Evolutionary conservation across 2,888 invertebrate species (phyloP).

Genomic region (Dasypogon diadema): DNA sequence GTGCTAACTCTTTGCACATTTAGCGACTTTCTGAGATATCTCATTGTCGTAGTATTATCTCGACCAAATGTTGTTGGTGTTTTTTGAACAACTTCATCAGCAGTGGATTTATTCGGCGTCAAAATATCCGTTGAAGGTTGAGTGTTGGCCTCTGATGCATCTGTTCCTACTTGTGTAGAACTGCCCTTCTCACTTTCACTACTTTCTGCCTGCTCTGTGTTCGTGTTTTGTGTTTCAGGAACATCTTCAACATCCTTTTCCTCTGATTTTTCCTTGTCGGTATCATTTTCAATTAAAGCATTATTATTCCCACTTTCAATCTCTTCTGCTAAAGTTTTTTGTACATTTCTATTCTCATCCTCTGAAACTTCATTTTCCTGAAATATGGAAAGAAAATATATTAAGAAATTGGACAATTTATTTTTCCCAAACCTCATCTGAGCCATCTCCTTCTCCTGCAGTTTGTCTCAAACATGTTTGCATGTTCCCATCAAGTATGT

Average conservation of each 20-base stretch:
- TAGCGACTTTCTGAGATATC: constrained; percentile 61
- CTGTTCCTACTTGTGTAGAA: neutral
- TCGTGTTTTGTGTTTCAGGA: neutral
- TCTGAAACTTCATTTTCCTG: constrained; percentile 52
- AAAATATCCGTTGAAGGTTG: neutral
- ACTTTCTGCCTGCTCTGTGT: neutral
- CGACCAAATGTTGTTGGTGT: constrained; percentile 62
- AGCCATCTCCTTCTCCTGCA: constrained; percentile 50
- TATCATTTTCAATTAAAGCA: constrained; percentile 7
- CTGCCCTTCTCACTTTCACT: neutral
- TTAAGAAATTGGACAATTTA: too few relatives aligned
- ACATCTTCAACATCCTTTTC: neutral
- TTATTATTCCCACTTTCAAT: constrained; percentile 11
- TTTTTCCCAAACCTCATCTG: constrained; percentile 56
- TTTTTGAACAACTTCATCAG: neutral
- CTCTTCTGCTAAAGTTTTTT: constrained; percentile 9
- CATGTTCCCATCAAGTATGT: constrained; percentile 62
- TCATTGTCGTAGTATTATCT: constrained; percentile 60
- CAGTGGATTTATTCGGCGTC: neutral
- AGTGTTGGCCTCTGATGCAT: neutral
- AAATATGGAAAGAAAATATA: neutral
- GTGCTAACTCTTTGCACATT: constrained; percentile 58
- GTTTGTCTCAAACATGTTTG: constrained; percentile 3
- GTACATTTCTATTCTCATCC: constrained; percentile 53
- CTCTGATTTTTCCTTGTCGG: neutral